Evolutionary conservation across 2,888 invertebrate genomes (phyloP), one percentile per base, ranked within the genome.

Genomic region (Apantesis nais): DNA sequence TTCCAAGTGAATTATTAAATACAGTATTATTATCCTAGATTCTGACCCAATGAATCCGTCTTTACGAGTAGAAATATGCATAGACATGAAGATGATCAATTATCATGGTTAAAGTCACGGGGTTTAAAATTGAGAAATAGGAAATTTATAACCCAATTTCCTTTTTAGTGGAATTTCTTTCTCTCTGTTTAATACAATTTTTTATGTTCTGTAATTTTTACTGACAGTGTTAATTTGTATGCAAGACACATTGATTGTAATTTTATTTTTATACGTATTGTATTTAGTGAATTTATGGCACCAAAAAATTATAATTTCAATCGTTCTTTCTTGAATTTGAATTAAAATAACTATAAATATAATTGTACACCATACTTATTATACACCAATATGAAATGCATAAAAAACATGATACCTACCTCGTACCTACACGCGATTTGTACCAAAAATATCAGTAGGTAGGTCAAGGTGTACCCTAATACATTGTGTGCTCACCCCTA

Each of bases 401-500:
- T 80, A 78, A 75, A 78, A 70, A 60, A 73, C 69, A 77, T 70
- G 74, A 77, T 73, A 68, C 25, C 22, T 48, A n/a, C 12, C 62
- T 37, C 48, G 64, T 55, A 34, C 66, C 67, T 75, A 75, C 85
- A 81, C 82, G 83, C 82, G 68, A 72, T 75, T 75, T 71, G 73
- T 71, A 77, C 78, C 67, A 79, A 78, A 78, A 79, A n/a, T 76
- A 83, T 69, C 70, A 65, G 60, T 71, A 71, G 80, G 72, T 80
- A 73, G 86, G 86, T 86, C 86, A 86, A 86, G 86, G 86, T 80
- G 74, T 74, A 55, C 74, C 74, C 64, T 34, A 52, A 52, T 61
- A 61, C 37, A 11, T 62, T 58, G 66, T 66, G 39, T 67, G 68
- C 74, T 73, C 71, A 68, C 75, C 80, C 80, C 75, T 29, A 62